Base-by-base conservation (phyloP, 2,797 vertebrate species). In the Stomatorhinus walkeri region DNA sequence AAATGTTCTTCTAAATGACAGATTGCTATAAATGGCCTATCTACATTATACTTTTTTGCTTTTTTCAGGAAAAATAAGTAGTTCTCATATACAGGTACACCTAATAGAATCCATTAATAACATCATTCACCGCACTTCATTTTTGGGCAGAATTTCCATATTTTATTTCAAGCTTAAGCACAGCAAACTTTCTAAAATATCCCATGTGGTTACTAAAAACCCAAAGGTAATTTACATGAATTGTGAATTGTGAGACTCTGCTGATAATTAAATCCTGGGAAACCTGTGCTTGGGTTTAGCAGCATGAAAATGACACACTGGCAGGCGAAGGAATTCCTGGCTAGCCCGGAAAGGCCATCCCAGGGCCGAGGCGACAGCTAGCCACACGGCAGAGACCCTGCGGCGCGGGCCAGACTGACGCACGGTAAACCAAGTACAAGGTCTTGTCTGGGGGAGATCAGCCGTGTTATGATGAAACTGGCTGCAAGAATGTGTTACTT, bases 401-500 rank as follows among this genome's bases (percentile, higher is more conserved):
- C 81, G 4, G 81, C 46, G 19, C 24, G 22, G 81, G 40, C 22
- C 76, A 51, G 43, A 51, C 10, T 22, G 81, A 28, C 22, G 24
- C 81, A 51, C 7, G 48, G 43, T 85, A 51, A 85, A 51, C 81
- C 43, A 4, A 85, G 81, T 49, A 85, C 81, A 85, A 24, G 43
- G 48, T 85, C 48, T 51, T 48, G 81, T 85, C 81, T 85, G 81
- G 81, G 48, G 81, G 43, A 85, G 76, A 81, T 81, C 76, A 85
- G 81, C 81, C 46, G 22, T 24, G 48, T 85, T 85, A 85, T 85
- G 81, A 85, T 85, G 81, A 85, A 85, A 85, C 46, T 51, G 81
- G 81, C 81, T 85, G 81, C 81, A 85, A 85, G 81, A 51, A 28
- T 46, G 43, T 28, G 81, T 24, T 48, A 48, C n/a, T 51, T 48